Percentiles rank a stretch among this genome's conserved stretches.
Evolutionary conservation across 2,797 vertebrate species (phyloP).

Genomic region (Pipistrellus nathusii): DNA sequence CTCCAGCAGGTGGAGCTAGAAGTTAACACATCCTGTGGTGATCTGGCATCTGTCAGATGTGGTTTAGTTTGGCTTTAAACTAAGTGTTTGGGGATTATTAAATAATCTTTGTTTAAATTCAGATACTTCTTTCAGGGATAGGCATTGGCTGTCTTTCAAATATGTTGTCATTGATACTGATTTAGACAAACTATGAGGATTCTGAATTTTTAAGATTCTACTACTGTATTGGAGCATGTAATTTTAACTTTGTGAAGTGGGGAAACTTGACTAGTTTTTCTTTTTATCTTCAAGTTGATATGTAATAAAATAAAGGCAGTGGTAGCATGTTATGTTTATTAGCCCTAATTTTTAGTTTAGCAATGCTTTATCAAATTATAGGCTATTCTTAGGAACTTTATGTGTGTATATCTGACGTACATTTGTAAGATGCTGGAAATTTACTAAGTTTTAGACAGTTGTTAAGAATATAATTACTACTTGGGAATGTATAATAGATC

Average conservation of each 20-base stretch:
- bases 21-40: constrained; percentile 71
- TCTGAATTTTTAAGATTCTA: neutral
- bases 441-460: neutral
- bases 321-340: neutral
- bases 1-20: constrained; percentile 88
- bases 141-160: neutral
- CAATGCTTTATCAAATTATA: constrained; percentile 13
- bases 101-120: neutral
- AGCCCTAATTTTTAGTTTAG: neutral
- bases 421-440: neutral
- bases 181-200: neutral
- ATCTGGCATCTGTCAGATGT: neutral
- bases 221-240: neutral
- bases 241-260: constrained; percentile 57
- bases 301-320: neutral
- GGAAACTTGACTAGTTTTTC: neutral
- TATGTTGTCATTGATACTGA: neutral
- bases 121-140: neutral
- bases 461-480: neutral
- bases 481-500: neutral
- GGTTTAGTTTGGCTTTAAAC: constrained; percentile 8
- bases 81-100: neutral
- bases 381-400: constrained; percentile 4
- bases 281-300: constrained; percentile 33
- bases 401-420: neutral